Base-by-base conservation (phyloP, 2,113 vertebrate genomes). In the Oryzias curvinotus region DNA sequence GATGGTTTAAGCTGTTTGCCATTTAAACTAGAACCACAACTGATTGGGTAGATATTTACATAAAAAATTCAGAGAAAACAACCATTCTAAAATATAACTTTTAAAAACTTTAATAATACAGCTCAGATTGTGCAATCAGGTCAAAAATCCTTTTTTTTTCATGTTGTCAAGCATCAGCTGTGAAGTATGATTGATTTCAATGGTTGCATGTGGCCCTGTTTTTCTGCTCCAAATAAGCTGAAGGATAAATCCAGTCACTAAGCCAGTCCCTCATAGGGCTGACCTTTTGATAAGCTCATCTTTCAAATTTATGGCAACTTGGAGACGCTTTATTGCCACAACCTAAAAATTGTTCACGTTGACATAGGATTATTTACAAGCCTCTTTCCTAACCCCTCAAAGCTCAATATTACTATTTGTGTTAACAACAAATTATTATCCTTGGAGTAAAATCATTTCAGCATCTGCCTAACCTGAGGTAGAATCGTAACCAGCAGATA, bases 211-310 rank as follows among this genome's bases (percentile, higher is more conserved):
- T 59, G 65, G 80, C 77, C 81, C 74, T 57, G 57, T 88, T 87
- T 89, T 85, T 87, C 77, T 76, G 87, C 87, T 86, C 89, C 79
- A 87, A 87, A 89, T 87, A 87, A 89, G 85, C 69, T 4, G 62
- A 82, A 81, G 77, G 84, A 89, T 87, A 81, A 87, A 86, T 85
- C 87, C 81, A 79, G 73, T 77, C 66, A 64, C 74, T 71, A 73
- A 83, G 79, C 73, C 77, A 76, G 84, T 85, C 80, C 77, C 82
- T 82, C 75, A 68, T 74, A 86, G 73, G 68, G 68, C 77, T 84
- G 81, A 86, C 86, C 87, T 89, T 89, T 84, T 83, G 82, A 89
- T 85, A 79, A 82, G 83, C 71, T 77, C 85, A 87, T 89, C 85
- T 72, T 69, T 89, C 85, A 87, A 58, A 83, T 82, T 78, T 62